Base-by-base conservation (phyloP, 2,113 vertebrate species). In the Burhinus oedicnemus region DNA sequence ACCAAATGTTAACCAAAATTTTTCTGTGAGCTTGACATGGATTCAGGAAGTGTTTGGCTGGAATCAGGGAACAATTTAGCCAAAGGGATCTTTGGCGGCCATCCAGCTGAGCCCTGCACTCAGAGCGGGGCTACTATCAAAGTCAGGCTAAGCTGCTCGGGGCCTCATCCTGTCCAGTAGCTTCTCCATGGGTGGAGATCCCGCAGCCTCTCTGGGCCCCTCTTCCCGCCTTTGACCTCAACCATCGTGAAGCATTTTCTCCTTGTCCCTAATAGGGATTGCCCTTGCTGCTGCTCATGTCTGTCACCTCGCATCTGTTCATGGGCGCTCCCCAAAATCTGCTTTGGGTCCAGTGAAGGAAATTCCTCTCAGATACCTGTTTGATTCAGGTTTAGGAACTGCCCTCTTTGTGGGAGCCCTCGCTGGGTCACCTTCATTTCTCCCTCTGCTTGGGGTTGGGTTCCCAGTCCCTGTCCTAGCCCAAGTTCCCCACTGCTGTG, bases 341-440 rank as follows among this genome's bases (percentile, higher is more conserved):
- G 34, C 45, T 80, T 49, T 34, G 11, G 30, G 9, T 74, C 40
- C 44, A 18, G 22, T 26, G 52, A 84, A 62, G 32, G 54, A 12
- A 68, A 42, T 72, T 72, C 29, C 21, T 52, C 52, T 49, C 23
- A 3, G 17, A 8, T 60, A 40, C 4, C 58, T n/a, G 9, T 47
- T 65, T 61, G 21, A 34, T 15, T 25, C 10, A 0, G 0, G 29
- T 26, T 44, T 54, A 78, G 52, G 45, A 76, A 4, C 45, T 22
- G 22, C 15, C 40, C 18, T 34, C 11, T 27, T 47, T 80, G 11
- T 45, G 26, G 18, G 36, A 75, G 21, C 17, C 58, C 38, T 52
- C 3, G 0, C 9, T 8, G 55, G 16, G 51, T 42, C 5, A 3
- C 11, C 12, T 83, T 11, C 1, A 0, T 34, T 45, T 72, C 54